Percentiles rank a stretch among this genome's conserved stretches.
Conservation (phyloP, 2,797 vertebrate genomes). For the Gephyroberyx darwinii region DNA sequence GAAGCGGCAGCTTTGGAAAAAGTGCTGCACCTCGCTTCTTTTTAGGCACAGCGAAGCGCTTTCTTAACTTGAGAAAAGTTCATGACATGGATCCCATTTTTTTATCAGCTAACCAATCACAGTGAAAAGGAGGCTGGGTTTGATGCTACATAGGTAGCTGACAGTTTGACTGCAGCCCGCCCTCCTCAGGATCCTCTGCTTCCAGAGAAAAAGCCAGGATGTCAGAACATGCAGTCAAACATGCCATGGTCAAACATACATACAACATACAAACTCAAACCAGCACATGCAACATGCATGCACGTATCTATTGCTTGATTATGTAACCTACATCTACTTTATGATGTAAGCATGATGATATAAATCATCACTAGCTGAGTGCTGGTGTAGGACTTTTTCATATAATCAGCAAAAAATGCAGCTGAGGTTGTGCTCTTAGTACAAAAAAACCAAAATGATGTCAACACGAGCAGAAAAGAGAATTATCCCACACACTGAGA, state of each 20-base stretch:
- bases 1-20: neutral
- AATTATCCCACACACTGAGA: neutral
- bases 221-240: too few relatives aligned
- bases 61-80: slow-evolving; percentile 19
- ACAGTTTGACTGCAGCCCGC: neutral
- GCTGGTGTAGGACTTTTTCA: neutral
- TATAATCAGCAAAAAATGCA: neutral
- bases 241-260: too few relatives aligned
- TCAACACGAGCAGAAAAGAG: neutral
- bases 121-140: neutral
- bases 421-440: neutral
- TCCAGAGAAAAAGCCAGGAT: too few relatives aligned
- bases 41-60: slow-evolving; percentile 17
- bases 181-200: too few relatives aligned
- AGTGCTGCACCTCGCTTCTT: slow-evolving; percentile 9
- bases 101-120: too few relatives aligned
- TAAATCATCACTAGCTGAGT: too few relatives aligned
- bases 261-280: too few relatives aligned
- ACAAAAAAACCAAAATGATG: neutral
- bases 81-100: slow-evolving; percentile 1
- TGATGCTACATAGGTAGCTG: slow-evolving; percentile 3
- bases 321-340: too few relatives aligned
- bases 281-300: too few relatives aligned
- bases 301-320: too few relatives aligned
- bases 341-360: too few relatives aligned